These are phyloP conservation scores for Cylloceria caligata DNA, from an alignment of 2,888 invertebrate species.

Conservation along the genomic window DNA sequence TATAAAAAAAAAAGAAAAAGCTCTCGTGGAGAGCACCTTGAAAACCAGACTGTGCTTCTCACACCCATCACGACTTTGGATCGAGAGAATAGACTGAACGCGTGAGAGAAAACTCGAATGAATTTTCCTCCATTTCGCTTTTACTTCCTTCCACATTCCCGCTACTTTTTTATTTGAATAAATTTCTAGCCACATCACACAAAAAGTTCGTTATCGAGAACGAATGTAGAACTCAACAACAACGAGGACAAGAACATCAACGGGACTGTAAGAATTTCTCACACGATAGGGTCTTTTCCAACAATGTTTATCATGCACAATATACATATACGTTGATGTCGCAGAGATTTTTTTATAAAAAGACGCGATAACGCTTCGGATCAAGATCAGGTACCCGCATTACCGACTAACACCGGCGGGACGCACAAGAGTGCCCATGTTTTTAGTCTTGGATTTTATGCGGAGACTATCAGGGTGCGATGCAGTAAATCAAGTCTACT, in stretches of 20 bases:
- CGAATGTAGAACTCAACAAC: background rate
- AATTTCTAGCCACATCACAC: slow-evolving; percentile 1
- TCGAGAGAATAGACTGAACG: slow-evolving; percentile 22
- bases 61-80: slow-evolving; percentile 14
- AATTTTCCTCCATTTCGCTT: slow-evolving; percentile 16
- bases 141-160: slow-evolving; percentile 9
- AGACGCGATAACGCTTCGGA: too few relatives aligned
- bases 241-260: slow-evolving; percentile 7
- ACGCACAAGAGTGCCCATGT: too few relatives aligned
- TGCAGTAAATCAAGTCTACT: too few relatives aligned
- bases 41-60: slow-evolving; percentile 4
- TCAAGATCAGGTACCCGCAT: too few relatives aligned
- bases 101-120: slow-evolving; percentile 31
- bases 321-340: background rate
- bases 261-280: background rate
- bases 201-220: slow-evolving; percentile 11
- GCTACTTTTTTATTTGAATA: slow-evolving; percentile 16
- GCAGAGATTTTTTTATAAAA: background rate
- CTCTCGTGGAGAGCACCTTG: slow-evolving; percentile 15
- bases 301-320: background rate
- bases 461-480: too few relatives aligned
- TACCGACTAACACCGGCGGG: too few relatives aligned
- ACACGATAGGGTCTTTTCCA: background rate
- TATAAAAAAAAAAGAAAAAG: slow-evolving; percentile 15
- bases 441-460: too few relatives aligned